These are phyloP conservation scores for Peromyscus leucopus DNA, from an alignment of 2,113 vertebrate species.

Conservation along the genomic window DNA sequence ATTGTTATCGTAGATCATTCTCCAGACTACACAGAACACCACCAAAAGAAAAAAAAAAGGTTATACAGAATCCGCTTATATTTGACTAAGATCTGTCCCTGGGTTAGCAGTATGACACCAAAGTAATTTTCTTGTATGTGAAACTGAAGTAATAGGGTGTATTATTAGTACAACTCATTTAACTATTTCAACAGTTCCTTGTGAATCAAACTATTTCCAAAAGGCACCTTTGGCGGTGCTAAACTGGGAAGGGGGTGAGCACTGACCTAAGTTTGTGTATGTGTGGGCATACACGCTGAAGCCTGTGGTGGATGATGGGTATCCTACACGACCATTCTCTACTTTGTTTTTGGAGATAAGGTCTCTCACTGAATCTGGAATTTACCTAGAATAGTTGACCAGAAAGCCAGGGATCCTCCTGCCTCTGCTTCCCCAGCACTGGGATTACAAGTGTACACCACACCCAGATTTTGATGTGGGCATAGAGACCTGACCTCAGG, in stretches of 20 bases:
- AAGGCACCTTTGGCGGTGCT: neutral
- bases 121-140: neutral
- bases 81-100: neutral
- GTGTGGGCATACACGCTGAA: neutral
- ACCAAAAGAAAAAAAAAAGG: neutral
- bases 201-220: neutral
- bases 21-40: neutral
- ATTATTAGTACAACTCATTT: neutral
- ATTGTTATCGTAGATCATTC: neutral
- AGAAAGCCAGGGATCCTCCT: neutral
- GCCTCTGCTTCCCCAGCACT: neutral
- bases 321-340: neutral
- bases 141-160: neutral
- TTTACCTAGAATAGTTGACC: no score
- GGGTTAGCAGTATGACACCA: neutral
- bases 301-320: neutral
- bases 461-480: neutral
- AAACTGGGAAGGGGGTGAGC: accelerated
- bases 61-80: neutral
- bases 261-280: neutral
- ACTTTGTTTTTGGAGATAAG: neutral
- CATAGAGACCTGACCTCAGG: neutral
- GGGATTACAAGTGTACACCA: neutral
- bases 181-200: slow-evolving; percentile 32
- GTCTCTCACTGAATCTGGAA: neutral